A percentile compares a stretch with the other conserved stretches of the same genome.
Conservation (phyloP, 2,113 vertebrate species). For the Pseudonaja textilis region DNA sequence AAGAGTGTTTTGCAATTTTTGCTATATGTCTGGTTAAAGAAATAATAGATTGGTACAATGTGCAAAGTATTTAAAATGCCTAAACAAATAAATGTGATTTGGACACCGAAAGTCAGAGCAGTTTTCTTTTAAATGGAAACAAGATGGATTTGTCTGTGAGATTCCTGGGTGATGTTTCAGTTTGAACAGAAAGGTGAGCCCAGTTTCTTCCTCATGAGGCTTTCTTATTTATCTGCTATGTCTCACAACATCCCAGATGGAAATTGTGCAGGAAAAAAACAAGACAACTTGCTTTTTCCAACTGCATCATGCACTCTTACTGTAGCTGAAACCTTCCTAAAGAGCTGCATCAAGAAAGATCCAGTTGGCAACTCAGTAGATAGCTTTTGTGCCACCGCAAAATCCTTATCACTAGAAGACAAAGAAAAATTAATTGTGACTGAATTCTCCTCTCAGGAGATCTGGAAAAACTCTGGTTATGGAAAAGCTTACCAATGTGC, state of each 20-base stretch:
- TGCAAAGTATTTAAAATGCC: neutral
- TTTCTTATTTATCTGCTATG: neutral
- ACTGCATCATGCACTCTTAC: neutral
- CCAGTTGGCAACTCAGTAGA: neutral
- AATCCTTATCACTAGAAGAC: neutral
- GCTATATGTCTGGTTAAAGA: neutral
- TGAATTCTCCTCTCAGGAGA: constrained; percentile 34
- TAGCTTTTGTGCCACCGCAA: neutral
- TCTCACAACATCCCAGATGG: neutral
- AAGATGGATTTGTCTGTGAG: neutral
- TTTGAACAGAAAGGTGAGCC: neutral
- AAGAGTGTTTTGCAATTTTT: neutral
- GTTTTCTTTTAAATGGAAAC: neutral
- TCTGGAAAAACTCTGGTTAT: constrained; percentile 45
- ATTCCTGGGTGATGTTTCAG: neutral
- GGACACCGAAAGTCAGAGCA: neutral
- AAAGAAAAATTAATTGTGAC: constrained; percentile 25
- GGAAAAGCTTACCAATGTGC: constrained; percentile 28
- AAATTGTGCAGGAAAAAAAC: neutral
- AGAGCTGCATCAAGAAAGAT: neutral
- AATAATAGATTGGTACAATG: neutral
- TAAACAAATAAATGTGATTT: neutral
- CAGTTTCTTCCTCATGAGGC: neutral
- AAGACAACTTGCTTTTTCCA: neutral
- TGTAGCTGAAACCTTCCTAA: neutral